Evolutionary conservation across 2,888 invertebrate genomes (phyloP).

Genomic region (Suillia variegata): DNA sequence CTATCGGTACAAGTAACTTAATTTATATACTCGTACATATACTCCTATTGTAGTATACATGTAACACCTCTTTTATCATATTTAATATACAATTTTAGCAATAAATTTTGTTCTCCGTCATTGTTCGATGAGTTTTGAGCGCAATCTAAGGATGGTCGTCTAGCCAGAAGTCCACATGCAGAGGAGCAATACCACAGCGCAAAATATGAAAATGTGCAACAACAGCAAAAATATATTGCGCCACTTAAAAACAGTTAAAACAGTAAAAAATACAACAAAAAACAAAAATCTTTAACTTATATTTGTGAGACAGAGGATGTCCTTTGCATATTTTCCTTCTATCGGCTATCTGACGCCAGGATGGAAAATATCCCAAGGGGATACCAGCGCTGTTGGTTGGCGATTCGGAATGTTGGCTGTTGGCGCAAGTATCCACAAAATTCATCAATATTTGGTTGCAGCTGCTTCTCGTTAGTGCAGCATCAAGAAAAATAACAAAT

Average conservation of each 20-base stretch:
- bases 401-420: no score
- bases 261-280: no score
- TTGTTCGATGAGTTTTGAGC: neutral
- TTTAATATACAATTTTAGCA: slow-evolving; percentile 15
- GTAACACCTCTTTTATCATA: no score
- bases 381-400: neutral
- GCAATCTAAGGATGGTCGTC: neutral
- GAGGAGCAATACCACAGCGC: no score
- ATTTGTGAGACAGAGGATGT: neutral
- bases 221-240: neutral
- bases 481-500: neutral
- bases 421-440: no score
- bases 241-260: neutral
- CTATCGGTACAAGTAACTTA: no score
- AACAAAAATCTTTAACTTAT: no score
- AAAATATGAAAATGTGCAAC: neutral
- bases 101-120: slow-evolving; percentile 2
- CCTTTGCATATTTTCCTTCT: neutral
- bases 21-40: no score
- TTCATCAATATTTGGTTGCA: no score
- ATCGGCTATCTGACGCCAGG: neutral
- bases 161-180: no score
- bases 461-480: no score
- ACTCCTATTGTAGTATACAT: no score
- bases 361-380: neutral